Evolutionary conservation across 2,113 vertebrate genomes (phyloP), one percentile per base, ranked within the genome.

Genomic region (Phasianus colchicus): DNA sequence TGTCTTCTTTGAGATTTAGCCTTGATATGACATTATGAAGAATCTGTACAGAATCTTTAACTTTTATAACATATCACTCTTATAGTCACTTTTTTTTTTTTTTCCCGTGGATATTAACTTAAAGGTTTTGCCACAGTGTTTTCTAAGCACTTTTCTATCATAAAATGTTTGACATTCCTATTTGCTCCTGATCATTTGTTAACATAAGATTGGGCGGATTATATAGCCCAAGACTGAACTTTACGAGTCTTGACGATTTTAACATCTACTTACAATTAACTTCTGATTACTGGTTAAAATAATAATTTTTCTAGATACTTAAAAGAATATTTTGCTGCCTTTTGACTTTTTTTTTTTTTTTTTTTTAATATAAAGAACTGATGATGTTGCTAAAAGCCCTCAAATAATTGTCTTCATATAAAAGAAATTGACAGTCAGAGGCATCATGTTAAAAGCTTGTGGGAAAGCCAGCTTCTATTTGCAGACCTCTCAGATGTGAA

Each of bases 281-380:
- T 88, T 93, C 19, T 88, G 32, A 93, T 91, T 89, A 24, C 32
- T 88, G 50, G 22, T 77, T 85, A 83, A 83, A 87, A 45, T 58
- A 87, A 82, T 43, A 2, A 24, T 83, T 90, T 93, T 14, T 80
- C 67, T 85, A 71, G 67, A 66, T 38, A 58, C 15, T 70, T 87
- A 64, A 77, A 83, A 79, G 0, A 47, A 21, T 43, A 2, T 73
- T 80, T 80, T 92, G 9, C 32, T 93, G 12, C 11, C 74, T 76
- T 96, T 93, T 86, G 65, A 2, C 40, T 34, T 81, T 48, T 61
- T 72, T 61, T 5, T 72, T 67, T 65, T 4, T 61, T n/a, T 42
- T 63, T 25, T 10, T n/a, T n/a, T n/a, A 58, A 9, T 61, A 42
- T 85, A 76, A 87, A 76, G 42, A 63, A 32, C n/a, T 43, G 22